Evolutionary conservation across 2,888 invertebrate species (phyloP).

Genomic region (Nasonovia ribisnigri): DNA sequence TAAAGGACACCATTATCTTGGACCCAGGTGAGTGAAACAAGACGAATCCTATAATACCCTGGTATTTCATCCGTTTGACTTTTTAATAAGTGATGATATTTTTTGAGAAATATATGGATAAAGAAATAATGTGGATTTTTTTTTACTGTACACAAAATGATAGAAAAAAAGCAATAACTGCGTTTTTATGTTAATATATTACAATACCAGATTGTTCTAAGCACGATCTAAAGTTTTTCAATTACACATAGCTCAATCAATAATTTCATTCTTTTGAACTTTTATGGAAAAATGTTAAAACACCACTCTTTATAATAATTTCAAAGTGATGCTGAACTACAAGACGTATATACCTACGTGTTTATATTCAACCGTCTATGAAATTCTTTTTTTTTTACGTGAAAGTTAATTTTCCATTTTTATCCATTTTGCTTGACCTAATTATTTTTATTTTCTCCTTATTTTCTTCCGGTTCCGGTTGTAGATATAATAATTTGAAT

Average conservation of each 20-base stretch:
- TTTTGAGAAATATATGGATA: not conserved
- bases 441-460: constrained; percentile 7
- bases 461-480: not conserved
- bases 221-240: constrained; percentile 19
- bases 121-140: not conserved
- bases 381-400: not conserved
- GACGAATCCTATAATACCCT: not conserved
- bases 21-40: not conserved
- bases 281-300: not conserved
- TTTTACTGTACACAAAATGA: not conserved
- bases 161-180: not conserved
- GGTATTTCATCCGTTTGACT: not conserved
- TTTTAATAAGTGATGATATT: not conserved
- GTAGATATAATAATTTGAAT: constrained; percentile 15
- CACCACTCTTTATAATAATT: not conserved
- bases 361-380: not conserved
- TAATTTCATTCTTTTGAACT: constrained; percentile 8
- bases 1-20: not conserved
- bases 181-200: not conserved
- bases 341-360: constrained; percentile 8
- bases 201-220: not conserved
- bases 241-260: constrained; percentile 15
- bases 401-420: constrained; percentile 5
- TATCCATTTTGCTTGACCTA: not conserved
- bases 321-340: not conserved